Evolutionary conservation across 64 coral and sea anemone species (phyloP).

Genomic region (Actinia tenebrosa): DNA sequence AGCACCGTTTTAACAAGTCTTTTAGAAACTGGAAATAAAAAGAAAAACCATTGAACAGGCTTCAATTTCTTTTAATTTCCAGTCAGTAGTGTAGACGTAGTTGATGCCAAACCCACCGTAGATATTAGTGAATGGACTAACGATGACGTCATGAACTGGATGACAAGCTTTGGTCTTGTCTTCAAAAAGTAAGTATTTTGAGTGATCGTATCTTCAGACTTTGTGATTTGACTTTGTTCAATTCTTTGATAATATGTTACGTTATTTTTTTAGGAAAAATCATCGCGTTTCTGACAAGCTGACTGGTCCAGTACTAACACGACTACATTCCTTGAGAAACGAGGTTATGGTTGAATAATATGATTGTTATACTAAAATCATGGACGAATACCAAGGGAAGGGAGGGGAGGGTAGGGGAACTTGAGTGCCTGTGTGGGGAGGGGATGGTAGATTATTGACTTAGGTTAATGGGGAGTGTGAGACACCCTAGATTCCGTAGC

Average conservation of each 20-base stretch:
- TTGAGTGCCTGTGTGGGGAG: too few relatives aligned
- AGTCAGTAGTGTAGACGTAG: conserved; percentile 3
- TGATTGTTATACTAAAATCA: too few relatives aligned
- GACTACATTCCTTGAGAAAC: neutral
- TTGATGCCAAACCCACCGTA: conserved; percentile 23
- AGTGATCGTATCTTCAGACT: too few relatives aligned
- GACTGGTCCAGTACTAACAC: neutral
- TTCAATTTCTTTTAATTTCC: neutral
- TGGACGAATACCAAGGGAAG: too few relatives aligned
- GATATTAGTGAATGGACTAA: conserved; percentile 34
- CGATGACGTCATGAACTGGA: conserved; percentile 38
- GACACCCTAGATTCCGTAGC: too few relatives aligned
- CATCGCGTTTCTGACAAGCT: neutral
- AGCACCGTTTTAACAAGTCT: too few relatives aligned
- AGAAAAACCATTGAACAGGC: neutral
- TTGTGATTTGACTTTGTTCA: too few relatives aligned
- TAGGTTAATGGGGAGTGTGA: too few relatives aligned
- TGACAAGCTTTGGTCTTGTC: conserved; percentile 18
- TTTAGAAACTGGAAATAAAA: conserved; percentile 6
- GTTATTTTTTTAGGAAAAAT: neutral
- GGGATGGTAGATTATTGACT: too few relatives aligned
- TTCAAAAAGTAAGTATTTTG: neutral
- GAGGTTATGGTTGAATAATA: neutral
- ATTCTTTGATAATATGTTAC: too few relatives aligned
- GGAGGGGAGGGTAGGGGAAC: too few relatives aligned